Conservation (phyloP, 2,888 invertebrate species). For the Lagria hirta region DNA sequence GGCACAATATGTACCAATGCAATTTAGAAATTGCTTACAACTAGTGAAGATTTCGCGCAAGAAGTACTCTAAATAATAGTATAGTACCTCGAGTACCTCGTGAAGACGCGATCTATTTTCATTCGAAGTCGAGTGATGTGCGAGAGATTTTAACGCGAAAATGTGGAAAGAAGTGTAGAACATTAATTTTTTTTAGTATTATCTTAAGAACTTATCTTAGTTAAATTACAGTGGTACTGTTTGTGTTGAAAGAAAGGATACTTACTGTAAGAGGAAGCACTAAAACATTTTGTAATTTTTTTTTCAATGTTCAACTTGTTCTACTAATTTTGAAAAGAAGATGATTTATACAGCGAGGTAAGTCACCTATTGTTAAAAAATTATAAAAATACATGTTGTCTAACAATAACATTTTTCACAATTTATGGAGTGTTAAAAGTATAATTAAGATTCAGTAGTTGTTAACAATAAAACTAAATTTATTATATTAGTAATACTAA, state of each 20-base stretch:
- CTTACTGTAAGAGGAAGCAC: slow-evolving; percentile 34
- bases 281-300: slow-evolving; percentile 35
- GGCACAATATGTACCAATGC: slow-evolving; percentile 40
- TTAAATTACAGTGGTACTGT: slow-evolving; percentile 26
- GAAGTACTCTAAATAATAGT: slow-evolving; percentile 22
- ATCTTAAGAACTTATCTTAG: slow-evolving; percentile 10
- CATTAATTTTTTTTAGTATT: slow-evolving; percentile 6
- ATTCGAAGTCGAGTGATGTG: slow-evolving; percentile 16
- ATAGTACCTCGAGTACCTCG: slow-evolving; percentile 16
- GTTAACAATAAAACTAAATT: no score
- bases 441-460: no score
- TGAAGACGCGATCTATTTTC: slow-evolving; percentile 10
- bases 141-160: slow-evolving; percentile 9
- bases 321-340: no score
- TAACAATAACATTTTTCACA: no score
- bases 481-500: no score
- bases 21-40: slow-evolving; percentile 38
- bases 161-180: slow-evolving; percentile 15
- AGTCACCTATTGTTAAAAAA: no score
- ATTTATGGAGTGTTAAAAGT: no score
- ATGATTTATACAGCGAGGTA: no score
- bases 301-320: no score
- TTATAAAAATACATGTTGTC: no score
- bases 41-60: slow-evolving; percentile 29
- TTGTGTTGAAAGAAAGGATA: slow-evolving; percentile 35